Evolutionary conservation across 2,888 invertebrate genomes (phyloP).

Genomic region (Biston betularia): DNA sequence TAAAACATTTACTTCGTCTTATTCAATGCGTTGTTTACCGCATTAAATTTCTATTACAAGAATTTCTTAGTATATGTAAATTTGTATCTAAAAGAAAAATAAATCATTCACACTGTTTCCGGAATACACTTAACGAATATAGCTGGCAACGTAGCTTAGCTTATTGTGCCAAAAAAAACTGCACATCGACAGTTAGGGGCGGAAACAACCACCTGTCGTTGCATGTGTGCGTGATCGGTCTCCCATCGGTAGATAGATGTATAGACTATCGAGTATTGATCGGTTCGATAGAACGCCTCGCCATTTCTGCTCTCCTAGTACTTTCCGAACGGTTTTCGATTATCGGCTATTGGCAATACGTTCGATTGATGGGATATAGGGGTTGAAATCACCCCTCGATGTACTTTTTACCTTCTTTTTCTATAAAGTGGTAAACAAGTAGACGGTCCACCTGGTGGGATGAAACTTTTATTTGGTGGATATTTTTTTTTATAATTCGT

Average conservation of each 20-base stretch:
- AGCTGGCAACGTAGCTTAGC: slow-evolving; percentile 17
- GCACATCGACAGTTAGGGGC: slow-evolving; percentile 32
- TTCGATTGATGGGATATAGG: slow-evolving; percentile 50
- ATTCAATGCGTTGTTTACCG: no score
- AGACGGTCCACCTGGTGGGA: no score
- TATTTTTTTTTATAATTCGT: no score
- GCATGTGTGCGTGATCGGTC: slow-evolving; percentile 32
- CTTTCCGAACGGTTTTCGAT: slow-evolving; percentile 81
- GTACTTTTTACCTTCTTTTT: slow-evolving; percentile 15
- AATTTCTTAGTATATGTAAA: no score
- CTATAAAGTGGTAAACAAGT: neutral
- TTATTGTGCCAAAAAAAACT: slow-evolving; percentile 27
- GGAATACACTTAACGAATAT: slow-evolving; percentile 3
- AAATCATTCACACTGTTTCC: slow-evolving; percentile 21
- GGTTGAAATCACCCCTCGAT: slow-evolving; percentile 15
- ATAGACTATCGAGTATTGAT: slow-evolving; percentile 65
- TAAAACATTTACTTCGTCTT: no score
- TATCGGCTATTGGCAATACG: slow-evolving; percentile 81
- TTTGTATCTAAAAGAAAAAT: no score
- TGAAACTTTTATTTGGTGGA: no score
- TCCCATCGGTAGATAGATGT: slow-evolving; percentile 42
- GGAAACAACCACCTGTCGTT: slow-evolving; percentile 45
- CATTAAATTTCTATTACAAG: no score
- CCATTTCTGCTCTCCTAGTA: slow-evolving; percentile 68
- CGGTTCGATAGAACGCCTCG: slow-evolving; percentile 70